Conservation (phyloP, 2,113 vertebrate species). For the Oenanthe melanoleuca region DNA sequence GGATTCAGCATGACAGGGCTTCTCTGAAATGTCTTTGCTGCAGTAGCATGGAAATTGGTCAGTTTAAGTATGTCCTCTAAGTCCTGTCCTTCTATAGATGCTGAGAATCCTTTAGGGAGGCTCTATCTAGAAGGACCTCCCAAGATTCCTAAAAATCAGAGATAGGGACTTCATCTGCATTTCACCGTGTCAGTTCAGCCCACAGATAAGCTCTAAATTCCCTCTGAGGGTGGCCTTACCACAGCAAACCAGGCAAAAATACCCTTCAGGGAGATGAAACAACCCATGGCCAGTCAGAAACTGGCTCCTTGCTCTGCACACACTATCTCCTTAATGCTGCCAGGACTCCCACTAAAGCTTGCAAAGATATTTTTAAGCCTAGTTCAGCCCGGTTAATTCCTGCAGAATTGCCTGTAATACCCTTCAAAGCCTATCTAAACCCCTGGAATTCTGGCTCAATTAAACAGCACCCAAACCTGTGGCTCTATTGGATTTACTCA, state of each 20-base stretch:
- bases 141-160: neutral
- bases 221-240: constrained; percentile 16
- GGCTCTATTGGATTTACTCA: neutral
- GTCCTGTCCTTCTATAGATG: neutral
- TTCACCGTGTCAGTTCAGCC: neutral
- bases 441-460: constrained; percentile 56
- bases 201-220: constrained; percentile 15
- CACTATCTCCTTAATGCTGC: constrained; percentile 35
- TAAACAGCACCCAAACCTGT: constrained; percentile 46
- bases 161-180: neutral
- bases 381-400: constrained; percentile 57
- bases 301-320: neutral
- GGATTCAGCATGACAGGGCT: neutral
- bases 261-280: neutral
- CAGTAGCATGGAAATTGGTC: neutral
- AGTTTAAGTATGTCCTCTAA: neutral
- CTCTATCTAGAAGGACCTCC: neutral
- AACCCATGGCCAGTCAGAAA: constrained; percentile 5
- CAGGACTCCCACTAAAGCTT: constrained; percentile 46
- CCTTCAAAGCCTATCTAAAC: constrained; percentile 53
- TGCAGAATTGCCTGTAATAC: constrained; percentile 66
- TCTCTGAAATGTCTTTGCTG: neutral
- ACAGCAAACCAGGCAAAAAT: neutral
- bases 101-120: neutral
- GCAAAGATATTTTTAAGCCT: constrained; percentile 63